These are phyloP conservation scores for Edolisoma coerulescens DNA, from an alignment of 2,113 vertebrate species.

Conservation along the genomic window DNA sequence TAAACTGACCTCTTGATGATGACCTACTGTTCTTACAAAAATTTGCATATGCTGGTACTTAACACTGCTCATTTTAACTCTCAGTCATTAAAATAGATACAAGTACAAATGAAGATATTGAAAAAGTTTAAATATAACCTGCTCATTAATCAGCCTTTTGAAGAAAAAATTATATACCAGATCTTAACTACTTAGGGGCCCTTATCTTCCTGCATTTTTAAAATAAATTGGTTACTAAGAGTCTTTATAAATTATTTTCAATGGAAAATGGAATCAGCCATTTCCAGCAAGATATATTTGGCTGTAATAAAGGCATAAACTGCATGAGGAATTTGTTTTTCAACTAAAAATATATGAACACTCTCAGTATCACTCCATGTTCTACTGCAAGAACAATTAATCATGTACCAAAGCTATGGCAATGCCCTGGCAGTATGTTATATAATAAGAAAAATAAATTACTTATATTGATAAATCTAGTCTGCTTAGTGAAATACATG, in stretches of 20 bases:
- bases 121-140: background rate
- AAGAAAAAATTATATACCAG: background rate
- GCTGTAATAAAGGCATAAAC: background rate
- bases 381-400: background rate
- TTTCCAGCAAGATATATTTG: background rate
- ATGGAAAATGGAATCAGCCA: background rate
- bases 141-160: background rate
- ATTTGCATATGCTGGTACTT: background rate
- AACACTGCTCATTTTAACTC: background rate
- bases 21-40: background rate
- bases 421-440: background rate
- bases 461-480: background rate
- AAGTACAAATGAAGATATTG: background rate
- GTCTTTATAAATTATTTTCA: background rate
- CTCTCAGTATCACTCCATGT: background rate
- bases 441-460: background rate
- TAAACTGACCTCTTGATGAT: background rate
- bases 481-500: constrained; percentile 15
- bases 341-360: background rate
- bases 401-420: background rate
- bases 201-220: background rate
- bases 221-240: background rate
- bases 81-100: background rate
- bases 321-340: background rate
- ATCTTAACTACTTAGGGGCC: background rate